phyloP scores from a whole-genome alignment of 1,140 invertebrate genomes.

The Drosophila miranda region DNA sequence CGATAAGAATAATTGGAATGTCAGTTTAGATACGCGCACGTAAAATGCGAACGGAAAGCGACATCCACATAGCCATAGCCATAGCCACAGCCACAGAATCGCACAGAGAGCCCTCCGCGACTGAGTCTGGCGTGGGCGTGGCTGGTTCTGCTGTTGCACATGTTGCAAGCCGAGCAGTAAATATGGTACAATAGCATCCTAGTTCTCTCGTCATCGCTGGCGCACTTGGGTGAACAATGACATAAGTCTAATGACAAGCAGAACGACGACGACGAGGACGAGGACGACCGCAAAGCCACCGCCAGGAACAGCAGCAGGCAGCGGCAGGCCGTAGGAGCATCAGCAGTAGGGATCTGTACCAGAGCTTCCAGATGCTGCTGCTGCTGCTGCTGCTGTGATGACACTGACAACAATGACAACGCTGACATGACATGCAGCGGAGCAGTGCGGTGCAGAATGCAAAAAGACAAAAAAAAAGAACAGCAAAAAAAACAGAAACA shows the following conservation, averaged over 20 bases:
- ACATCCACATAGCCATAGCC: conserved; percentile 35
- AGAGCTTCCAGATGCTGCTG: conserved; percentile 8
- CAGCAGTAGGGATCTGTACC: conserved; percentile 1
- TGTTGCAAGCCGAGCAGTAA: conserved; percentile 50
- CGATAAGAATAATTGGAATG: conserved; percentile 75
- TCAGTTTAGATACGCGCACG: conserved; percentile 70
- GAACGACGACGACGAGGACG: conserved; percentile 37
- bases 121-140: conserved; percentile 23
- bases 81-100: conserved; percentile 9
- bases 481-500: conserved; percentile 1
- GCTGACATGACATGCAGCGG: conserved; percentile 55
- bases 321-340: conserved; percentile 1
- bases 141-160: conserved; percentile 16
- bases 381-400: conserved; percentile 42
- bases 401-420: conserved; percentile 69
- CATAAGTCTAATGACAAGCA: conserved; percentile 72
- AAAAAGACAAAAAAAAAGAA: background rate
- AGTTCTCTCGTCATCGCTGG: conserved; percentile 29
- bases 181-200: conserved; percentile 51
- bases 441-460: background rate
- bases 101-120: conserved; percentile 4
- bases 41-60: conserved; percentile 63
- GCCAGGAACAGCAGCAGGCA: conserved; percentile 15
- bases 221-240: conserved; percentile 71
- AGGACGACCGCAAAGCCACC: conserved; percentile 41